A percentile compares a stretch with the other conserved stretches of the same genome.
Evolutionary conservation across 1,140 invertebrate species (phyloP).

Genomic region (Acromyrmex heyeri): DNA sequence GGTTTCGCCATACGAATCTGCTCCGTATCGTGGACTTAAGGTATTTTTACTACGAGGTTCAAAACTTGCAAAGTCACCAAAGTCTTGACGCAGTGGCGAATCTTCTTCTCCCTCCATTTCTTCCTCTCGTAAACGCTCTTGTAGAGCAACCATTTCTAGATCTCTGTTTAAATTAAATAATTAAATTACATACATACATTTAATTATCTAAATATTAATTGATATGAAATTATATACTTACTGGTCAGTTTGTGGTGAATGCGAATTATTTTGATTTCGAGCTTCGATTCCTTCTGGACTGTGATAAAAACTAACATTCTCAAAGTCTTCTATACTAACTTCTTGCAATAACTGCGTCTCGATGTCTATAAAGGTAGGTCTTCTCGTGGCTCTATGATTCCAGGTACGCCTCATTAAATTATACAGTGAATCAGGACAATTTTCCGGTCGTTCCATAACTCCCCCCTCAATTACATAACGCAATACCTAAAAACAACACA

Average conservation of each 20-base stretch:
- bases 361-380: constrained; percentile 95
- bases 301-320: constrained; percentile 93
- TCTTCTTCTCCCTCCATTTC: constrained; percentile 81
- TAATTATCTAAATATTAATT: not conserved
- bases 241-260: constrained; percentile 79
- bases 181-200: not conserved
- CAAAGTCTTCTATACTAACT: constrained; percentile 88
- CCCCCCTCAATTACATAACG: constrained; percentile 96
- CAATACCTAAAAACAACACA: constrained; percentile 82
- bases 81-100: constrained; percentile 82
- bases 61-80: constrained; percentile 82
- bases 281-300: constrained; percentile 89
- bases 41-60: constrained; percentile 81
- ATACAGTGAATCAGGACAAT: constrained; percentile 96
- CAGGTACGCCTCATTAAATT: constrained; percentile 96
- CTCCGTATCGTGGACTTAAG: constrained; percentile 76
- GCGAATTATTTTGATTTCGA: constrained; percentile 83
- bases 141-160: constrained; percentile 79
- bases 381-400: constrained; percentile 91
- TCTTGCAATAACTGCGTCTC: constrained; percentile 89
- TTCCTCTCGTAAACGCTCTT: constrained; percentile 79
- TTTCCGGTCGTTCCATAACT: constrained; percentile 96
- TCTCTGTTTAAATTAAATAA: constrained; percentile 75
- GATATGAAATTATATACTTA: constrained; percentile 66
- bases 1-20: constrained; percentile 73